These are phyloP conservation scores for Trachelipus rathkii DNA, from an alignment of 1,140 invertebrate species.

Conservation along the genomic window DNA sequence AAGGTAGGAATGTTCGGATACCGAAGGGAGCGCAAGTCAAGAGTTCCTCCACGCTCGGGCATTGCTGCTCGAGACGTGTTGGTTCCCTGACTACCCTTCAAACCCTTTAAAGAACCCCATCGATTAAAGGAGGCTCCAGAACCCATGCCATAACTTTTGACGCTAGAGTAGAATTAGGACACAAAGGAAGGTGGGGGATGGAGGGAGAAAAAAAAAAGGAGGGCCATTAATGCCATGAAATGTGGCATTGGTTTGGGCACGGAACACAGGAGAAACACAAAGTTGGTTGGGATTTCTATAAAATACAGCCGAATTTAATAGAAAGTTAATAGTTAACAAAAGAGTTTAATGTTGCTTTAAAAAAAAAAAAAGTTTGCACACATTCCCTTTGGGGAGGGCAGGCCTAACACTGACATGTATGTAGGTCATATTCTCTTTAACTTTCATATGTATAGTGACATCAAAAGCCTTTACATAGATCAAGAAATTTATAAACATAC, in stretches of 20 bases:
- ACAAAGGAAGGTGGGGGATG: not conserved
- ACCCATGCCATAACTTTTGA: slow-evolving; percentile 18
- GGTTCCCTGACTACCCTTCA: slow-evolving; percentile 50
- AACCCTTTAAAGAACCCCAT: slow-evolving; percentile 71
- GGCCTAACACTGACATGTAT: no score
- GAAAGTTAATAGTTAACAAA: no score
- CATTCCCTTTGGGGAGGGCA: no score
- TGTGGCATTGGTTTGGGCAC: not conserved
- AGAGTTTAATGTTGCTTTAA: no score
- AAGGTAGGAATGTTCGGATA: slow-evolving; percentile 7
- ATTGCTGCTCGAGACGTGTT: slow-evolving; percentile 16
- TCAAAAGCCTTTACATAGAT: no score
- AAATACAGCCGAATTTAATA: not conserved
- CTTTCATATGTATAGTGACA: no score
- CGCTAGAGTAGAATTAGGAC: not conserved
- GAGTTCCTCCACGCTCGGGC: not conserved
- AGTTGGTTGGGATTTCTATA: not conserved
- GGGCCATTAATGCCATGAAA: no score
- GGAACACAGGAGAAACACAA: not conserved
- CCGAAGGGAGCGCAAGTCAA: slow-evolving; percentile 30
- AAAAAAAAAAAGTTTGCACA: no score
- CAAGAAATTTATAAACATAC: no score
- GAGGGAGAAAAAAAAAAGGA: not conserved
- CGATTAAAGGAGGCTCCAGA: slow-evolving; percentile 57
- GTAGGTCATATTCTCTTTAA: no score